Evolutionary conservation across 2,797 vertebrate genomes (phyloP).

Genomic region (Trachops cirrhosus): DNA sequence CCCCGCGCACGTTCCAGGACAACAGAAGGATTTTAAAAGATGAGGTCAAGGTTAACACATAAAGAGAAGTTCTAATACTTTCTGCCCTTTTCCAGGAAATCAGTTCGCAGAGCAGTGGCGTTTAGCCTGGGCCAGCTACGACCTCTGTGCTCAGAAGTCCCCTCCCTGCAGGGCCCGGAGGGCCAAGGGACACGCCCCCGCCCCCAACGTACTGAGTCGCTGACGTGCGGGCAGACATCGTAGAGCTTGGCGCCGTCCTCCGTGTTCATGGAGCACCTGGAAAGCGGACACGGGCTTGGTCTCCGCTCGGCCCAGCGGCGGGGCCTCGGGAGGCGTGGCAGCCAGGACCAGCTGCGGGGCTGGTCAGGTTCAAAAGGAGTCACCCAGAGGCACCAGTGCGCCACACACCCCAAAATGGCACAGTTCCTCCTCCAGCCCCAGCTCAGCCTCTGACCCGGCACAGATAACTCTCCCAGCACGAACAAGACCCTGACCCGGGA

Average conservation of each 20-base stretch:
- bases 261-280: conserved; percentile 98
- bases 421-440: not conserved
- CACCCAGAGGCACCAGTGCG: not conserved
- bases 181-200: not conserved
- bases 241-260: conserved; percentile 98
- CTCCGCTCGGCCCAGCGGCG: not conserved
- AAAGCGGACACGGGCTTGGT: conserved; percentile 20
- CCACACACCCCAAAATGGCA: not conserved
- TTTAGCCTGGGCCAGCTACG: not conserved
- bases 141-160: not conserved
- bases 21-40: not conserved
- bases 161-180: not conserved
- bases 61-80: not conserved
- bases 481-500: not conserved
- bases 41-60: not conserved
- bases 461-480: not conserved
- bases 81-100: not conserved
- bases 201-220: conserved; percentile 89
- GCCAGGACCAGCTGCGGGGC: not conserved
- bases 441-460: not conserved
- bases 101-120: not conserved
- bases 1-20: accelerated
- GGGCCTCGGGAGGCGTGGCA: not conserved
- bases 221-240: conserved; percentile 96
- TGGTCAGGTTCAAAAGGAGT: too few relatives aligned